Conservation (phyloP, 2,888 invertebrate genomes). For the Tipula lateralis region DNA sequence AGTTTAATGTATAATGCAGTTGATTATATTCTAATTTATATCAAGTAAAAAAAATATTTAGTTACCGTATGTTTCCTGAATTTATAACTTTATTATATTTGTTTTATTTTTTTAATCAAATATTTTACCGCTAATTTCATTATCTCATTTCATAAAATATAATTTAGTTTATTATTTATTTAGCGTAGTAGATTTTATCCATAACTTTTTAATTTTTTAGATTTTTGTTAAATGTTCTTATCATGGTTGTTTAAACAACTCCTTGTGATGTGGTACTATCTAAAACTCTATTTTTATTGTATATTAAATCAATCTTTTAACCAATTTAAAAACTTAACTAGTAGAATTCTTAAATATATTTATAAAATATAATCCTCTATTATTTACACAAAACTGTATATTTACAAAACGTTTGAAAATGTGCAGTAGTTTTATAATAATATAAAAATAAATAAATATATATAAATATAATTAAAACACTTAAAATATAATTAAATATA, state of each 20-base stretch:
- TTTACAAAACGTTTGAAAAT: neutral
- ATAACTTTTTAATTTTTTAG: slow-evolving; percentile 14
- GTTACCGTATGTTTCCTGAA: neutral
- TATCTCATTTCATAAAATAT: neutral
- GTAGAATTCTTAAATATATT: neutral
- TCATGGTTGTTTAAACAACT: slow-evolving; percentile 28
- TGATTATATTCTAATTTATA: neutral
- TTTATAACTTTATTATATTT: neutral
- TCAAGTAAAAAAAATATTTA: neutral
- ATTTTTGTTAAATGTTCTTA: slow-evolving; percentile 21
- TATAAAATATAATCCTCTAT: neutral
- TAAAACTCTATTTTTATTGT: slow-evolving; percentile 37
- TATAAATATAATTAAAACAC: neutral
- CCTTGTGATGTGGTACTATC: slow-evolving; percentile 41
- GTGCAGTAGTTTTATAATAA: neutral
- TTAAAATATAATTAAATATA: neutral
- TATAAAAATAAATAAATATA: neutral
- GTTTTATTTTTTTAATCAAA: neutral
- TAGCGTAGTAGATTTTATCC: slow-evolving; percentile 25
- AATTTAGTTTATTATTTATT: neutral
- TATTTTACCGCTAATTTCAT: neutral
- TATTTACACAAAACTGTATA: neutral
- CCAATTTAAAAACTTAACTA: neutral
- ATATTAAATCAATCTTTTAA: neutral
- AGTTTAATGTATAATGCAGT: neutral